These are phyloP conservation scores for Barypeithes pellucidus DNA, from an alignment of 2,888 invertebrate genomes.

Conservation along the genomic window DNA sequence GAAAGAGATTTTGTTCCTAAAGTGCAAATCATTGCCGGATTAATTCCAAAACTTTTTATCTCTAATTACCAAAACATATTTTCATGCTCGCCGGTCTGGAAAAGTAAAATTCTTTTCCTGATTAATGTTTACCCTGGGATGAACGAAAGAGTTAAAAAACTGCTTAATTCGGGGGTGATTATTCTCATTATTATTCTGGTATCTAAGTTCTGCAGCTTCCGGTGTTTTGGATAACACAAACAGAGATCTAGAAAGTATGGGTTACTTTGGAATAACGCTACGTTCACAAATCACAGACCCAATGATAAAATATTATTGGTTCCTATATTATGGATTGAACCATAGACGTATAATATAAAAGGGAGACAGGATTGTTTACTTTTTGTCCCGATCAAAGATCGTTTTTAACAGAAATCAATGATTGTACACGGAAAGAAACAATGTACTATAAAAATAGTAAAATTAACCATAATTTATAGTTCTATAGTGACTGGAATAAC, in stretches of 20 bases:
- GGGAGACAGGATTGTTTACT: too few relatives aligned
- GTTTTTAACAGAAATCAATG: too few relatives aligned
- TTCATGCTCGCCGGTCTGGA: slow-evolving; percentile 58
- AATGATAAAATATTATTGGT: too few relatives aligned
- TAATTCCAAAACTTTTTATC: slow-evolving; percentile 62
- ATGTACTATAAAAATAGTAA: too few relatives aligned
- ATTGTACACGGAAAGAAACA: too few relatives aligned
- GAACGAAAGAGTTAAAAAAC: slow-evolving; percentile 65
- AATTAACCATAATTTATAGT: too few relatives aligned
- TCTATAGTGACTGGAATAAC: too few relatives aligned
- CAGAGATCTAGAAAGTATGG: slow-evolving; percentile 15
- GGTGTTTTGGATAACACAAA: slow-evolving; percentile 39
- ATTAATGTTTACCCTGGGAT: slow-evolving; percentile 62
- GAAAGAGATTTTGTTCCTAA: slow-evolving; percentile 19
- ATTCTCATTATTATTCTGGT: slow-evolving; percentile 70
- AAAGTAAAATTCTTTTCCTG: slow-evolving; percentile 56
- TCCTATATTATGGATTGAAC: too few relatives aligned
- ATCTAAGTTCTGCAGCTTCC: slow-evolving; percentile 67
- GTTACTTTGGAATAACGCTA: slow-evolving; percentile 4
- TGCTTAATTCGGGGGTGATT: slow-evolving; percentile 71
- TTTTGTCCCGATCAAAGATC: too few relatives aligned
- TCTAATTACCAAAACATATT: slow-evolving; percentile 65
- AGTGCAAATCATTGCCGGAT: slow-evolving; percentile 42
- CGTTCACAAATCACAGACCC: slow-evolving; percentile 14
- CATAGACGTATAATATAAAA: too few relatives aligned